phyloP scores from a whole-genome alignment of 2,888 invertebrate genomes.

The Drosophila pegasa region DNA sequence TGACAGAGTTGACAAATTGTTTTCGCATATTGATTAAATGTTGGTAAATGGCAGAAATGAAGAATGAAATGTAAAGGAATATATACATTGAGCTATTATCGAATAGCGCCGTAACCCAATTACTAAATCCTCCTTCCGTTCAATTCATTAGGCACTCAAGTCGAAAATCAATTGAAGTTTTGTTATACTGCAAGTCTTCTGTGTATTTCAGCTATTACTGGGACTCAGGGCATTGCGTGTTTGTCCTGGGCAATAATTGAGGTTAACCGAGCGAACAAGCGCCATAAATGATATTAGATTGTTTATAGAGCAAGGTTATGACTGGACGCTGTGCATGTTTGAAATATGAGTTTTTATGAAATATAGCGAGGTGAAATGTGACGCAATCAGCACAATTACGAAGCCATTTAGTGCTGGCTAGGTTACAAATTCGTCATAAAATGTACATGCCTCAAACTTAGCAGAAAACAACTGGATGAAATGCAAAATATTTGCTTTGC shows the following conservation, averaged over 20 bases:
- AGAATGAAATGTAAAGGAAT: conserved; percentile 1
- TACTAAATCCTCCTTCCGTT: conserved; percentile 12
- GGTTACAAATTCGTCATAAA: background rate
- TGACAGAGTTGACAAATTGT: conserved; percentile 11
- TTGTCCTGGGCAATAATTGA: conserved; percentile 50
- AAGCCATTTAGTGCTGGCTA: background rate
- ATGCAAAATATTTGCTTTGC: background rate
- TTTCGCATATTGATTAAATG: conserved; percentile 3
- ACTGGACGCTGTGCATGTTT: conserved; percentile 29
- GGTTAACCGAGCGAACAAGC: conserved; percentile 49
- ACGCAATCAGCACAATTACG: conserved; percentile 1
- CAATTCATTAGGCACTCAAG: conserved; percentile 1
- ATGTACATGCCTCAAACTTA: background rate
- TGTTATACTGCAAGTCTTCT: conserved; percentile 20
- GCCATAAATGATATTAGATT: conserved; percentile 62
- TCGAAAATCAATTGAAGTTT: conserved; percentile 39
- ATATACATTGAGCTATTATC: background rate
- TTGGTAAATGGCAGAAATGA: background rate
- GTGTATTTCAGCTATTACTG: conserved; percentile 28
- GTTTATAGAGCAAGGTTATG: conserved; percentile 68
- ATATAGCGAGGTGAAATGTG: conserved; percentile 34
- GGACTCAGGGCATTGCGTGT: conserved; percentile 51
- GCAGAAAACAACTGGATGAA: background rate
- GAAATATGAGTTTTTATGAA: conserved; percentile 49
- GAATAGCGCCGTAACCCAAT: conserved; percentile 36